Base-by-base conservation (phyloP, 2,113 vertebrate species). In the Prolemur simus region DNA sequence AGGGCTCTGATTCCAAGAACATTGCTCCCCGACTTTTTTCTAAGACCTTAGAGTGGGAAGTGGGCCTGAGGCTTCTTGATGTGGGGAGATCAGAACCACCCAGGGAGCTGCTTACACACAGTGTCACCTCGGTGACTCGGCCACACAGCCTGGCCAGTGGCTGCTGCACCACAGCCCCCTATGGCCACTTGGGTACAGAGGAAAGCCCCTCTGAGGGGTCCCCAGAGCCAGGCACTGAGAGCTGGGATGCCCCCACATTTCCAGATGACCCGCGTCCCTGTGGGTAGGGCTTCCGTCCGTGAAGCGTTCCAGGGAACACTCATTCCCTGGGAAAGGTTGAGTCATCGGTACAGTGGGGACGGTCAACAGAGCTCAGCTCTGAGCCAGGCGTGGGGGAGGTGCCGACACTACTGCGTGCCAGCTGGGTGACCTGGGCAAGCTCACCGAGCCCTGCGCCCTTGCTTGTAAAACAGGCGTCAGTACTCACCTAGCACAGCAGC, bases 321-420 rank as follows among this genome's bases (percentile, higher is more conserved):
- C 52, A 29, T 3, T 23, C 47, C 86, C 90, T 96, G 54, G 27
- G 64, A 80, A 91, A 91, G 60, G 63, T n/a, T 96, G 90, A 91
- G 68, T 96, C 94, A 95, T 85, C 25, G 29, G 0, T 3, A 23
- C 25, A 25, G 21, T 20, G 52, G 29, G 45, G 37, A 69, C 39
- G 20, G 58, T 29, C 29, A 68, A 42, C 29, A 49, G 77, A 64
- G 45, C 17, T 74, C 29, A 18, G 52, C 3, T 54, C 92, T 96
- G 92, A 96, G 78, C 81, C 89, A 92, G 42, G 12, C 52, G 56
- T 45, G 89, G 60, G 39, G 58, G 37, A 27, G 29, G 39, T 21
- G 37, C 37, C 34, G 4, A 25, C 29, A 58, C 47, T 25, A 3
- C 29, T 6, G 0, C 69, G 58, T 21, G 29, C 45, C 10, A 60